Evolutionary conservation across 2,888 invertebrate species (phyloP), one percentile per base, ranked within the genome.

Genomic region (Diabrotica balteata): DNA sequence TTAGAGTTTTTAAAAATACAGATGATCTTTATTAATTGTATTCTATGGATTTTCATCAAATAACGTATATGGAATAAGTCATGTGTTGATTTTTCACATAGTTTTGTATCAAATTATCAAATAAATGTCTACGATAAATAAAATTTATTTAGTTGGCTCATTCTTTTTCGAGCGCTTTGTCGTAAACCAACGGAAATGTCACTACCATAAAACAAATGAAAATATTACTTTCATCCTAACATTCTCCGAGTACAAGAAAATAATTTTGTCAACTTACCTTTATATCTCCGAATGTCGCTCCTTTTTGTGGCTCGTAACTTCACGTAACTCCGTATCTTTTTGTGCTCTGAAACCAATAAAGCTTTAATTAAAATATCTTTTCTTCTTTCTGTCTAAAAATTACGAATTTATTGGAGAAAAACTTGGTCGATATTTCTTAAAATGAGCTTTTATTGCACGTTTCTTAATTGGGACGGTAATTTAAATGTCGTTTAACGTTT

Each of bases 341-440:
- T 45, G 11, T 32, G 42, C 22, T 42, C 59, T 59, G 49, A 49
- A 59, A 59, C 59, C 59, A 59, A 59, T 59, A 59, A 59, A 59
- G 43, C 50, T 50, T 59, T 59, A 59, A 59, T 59, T 51, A 59
- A 59, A 59, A 42, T 9, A 50, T 50, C 58, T 49, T 50, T 59
- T 43, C 49, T 50, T 59, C 6, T 11, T 11, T 54, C 8, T 0
- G 11, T 9, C 32, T 4, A 59, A 43, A 46, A 59, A 50, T 59
- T n/a, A 43, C 50, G 42, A 51, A 59, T 59, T 59, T 45, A 57
- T 57, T 11, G 45, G 45, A 42, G 44, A 10, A 17, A 44, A 11
- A 17, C n/a, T 45, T 22, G n/a, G 55, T 57, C 4, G 45, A 43
- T 57, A 44, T 17, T 57, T 7, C 45, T 11, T 44, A 45, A 44